Evolutionary conservation across 2,888 invertebrate genomes (phyloP).

Genomic region (Monoplex corrugatus): DNA sequence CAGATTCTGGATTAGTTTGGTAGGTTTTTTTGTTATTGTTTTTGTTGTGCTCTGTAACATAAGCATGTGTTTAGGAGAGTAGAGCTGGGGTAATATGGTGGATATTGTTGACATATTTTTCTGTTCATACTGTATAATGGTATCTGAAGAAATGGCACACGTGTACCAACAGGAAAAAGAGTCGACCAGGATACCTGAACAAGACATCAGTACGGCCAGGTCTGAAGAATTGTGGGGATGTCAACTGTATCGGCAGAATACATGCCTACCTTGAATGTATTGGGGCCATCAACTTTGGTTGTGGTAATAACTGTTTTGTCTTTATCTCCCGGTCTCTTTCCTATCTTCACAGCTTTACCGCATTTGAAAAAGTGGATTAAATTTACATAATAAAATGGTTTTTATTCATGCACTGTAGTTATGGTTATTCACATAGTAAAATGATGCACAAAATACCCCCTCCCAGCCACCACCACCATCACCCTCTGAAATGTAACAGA

Average conservation of each 20-base stretch:
- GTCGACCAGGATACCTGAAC: constrained; percentile 84
- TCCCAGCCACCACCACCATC: no score
- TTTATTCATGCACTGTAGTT: not conserved
- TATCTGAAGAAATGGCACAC: no score
- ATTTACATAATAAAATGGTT: not conserved
- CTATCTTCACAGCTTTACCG: not conserved
- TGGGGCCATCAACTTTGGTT: constrained; percentile 86
- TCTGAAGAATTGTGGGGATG: constrained; percentile 86
- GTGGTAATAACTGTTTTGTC: constrained; percentile 82
- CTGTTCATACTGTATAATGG: no score
- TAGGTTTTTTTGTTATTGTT: no score
- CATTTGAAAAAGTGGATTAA: not conserved
- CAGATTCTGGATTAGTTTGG: no score
- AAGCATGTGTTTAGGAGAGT: no score
- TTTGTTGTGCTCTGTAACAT: no score
- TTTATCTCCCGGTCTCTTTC: not conserved
- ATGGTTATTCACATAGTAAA: no score
- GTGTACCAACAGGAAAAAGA: constrained; percentile 82
- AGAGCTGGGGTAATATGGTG: no score
- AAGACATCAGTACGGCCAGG: constrained; percentile 85
- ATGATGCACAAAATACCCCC: no score
- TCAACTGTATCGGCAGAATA: constrained; percentile 85
- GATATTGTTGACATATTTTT: no score
- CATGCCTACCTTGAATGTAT: constrained; percentile 86
- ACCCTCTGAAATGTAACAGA: no score